Conservation (phyloP, 2,888 invertebrate species). For the Rhagonycha lutea region DNA sequence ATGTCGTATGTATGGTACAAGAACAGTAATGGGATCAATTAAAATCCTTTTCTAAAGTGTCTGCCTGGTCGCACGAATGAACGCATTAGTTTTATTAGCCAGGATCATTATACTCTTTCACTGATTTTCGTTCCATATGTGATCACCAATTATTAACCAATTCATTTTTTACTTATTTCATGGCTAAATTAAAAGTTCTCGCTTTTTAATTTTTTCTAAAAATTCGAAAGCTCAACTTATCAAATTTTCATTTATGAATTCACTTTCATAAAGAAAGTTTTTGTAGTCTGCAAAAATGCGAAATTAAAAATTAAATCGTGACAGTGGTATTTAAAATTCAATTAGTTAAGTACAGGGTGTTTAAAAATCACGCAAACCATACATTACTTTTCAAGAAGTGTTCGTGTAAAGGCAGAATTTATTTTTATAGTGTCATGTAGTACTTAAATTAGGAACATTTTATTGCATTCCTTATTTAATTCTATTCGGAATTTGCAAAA, state of each 20-base stretch:
- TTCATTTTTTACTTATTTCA: background rate
- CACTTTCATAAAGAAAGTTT: background rate
- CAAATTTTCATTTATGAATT: background rate
- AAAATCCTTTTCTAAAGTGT: conserved; percentile 33
- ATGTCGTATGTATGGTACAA: conserved; percentile 29
- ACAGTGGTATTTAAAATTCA: background rate
- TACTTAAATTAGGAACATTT: background rate
- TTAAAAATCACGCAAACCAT: background rate
- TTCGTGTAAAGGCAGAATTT: background rate
- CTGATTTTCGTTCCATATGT: conserved; percentile 35
- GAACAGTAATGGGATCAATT: conserved; percentile 34
- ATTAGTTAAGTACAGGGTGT: background rate
- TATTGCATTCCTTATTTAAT: background rate
- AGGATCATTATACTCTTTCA: conserved; percentile 39
- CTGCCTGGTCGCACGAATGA: conserved; percentile 34
- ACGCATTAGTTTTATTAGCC: conserved; percentile 41
- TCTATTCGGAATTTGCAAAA: background rate
- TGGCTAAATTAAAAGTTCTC: background rate
- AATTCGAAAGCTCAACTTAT: background rate
- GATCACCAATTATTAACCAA: background rate
- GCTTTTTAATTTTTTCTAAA: background rate
- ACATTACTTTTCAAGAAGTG: background rate
- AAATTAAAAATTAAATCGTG: background rate
- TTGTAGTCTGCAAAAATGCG: background rate
- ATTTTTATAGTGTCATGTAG: background rate